phyloP scores from a whole-genome alignment of 2,113 vertebrate genomes.

The Stigmatopora nigra region DNA sequence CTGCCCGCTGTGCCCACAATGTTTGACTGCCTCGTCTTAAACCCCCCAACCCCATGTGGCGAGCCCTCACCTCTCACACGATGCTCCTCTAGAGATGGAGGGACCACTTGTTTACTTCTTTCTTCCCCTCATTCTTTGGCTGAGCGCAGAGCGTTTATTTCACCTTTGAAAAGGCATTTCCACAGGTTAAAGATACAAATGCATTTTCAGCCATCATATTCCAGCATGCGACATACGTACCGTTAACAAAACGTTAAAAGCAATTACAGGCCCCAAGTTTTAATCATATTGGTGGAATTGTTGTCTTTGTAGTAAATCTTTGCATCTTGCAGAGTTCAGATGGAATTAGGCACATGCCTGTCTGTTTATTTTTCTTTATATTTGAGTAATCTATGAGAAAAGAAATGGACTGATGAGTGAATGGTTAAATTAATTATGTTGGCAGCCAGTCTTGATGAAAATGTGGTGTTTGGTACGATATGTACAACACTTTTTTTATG shows the following conservation, averaged over 20 bases:
- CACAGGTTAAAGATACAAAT: constrained; percentile 33
- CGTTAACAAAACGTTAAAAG: not conserved
- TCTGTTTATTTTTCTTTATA: too few relatives aligned
- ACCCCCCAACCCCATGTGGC: constrained; percentile 25
- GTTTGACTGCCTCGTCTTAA: constrained; percentile 20
- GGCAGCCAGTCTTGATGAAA: not conserved
- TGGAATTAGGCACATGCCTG: too few relatives aligned
- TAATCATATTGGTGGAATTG: too few relatives aligned
- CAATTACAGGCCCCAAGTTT: not conserved
- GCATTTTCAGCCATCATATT: constrained; percentile 1
- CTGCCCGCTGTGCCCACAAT: constrained; percentile 3
- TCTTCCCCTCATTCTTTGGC: constrained; percentile 32
- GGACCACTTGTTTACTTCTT: constrained; percentile 41
- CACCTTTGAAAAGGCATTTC: constrained; percentile 19
- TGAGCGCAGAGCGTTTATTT: constrained; percentile 40
- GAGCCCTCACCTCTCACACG: constrained; percentile 42
- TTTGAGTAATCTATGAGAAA: too few relatives aligned
- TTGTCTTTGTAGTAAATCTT: too few relatives aligned
- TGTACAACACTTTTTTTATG: not conserved
- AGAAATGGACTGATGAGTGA: too few relatives aligned
- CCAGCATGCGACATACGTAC: too few relatives aligned
- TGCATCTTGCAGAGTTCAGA: too few relatives aligned
- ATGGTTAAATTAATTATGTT: too few relatives aligned
- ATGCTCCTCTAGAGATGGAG: constrained; percentile 52
- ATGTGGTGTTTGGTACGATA: not conserved